Percentiles rank a stretch among this genome's conserved stretches.
Conservation (phyloP, 2,888 invertebrate genomes). For the Callosobruchus maculatus region DNA sequence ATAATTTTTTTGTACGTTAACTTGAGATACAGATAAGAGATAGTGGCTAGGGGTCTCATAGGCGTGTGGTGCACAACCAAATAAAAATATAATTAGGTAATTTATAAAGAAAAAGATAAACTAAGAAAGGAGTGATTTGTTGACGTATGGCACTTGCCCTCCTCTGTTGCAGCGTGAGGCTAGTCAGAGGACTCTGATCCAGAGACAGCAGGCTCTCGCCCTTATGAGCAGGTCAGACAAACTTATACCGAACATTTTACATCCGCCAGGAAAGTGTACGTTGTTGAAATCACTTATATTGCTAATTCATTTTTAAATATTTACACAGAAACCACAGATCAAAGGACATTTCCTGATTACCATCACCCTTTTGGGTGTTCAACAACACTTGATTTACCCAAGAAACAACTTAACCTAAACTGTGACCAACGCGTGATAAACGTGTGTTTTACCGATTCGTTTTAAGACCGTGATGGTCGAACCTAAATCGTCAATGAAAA, state of each 20-base stretch:
- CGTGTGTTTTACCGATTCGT: too few relatives aligned
- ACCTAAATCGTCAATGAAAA: too few relatives aligned
- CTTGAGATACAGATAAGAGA: background rate
- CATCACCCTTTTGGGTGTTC: too few relatives aligned
- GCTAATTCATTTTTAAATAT: too few relatives aligned
- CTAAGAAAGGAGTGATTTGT: background rate
- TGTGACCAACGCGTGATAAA: too few relatives aligned
- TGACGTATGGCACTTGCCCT: conserved; percentile 37
- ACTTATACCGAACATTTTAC: background rate
- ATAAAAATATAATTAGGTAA: background rate
- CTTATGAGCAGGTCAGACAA: conserved; percentile 79
- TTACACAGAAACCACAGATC: too few relatives aligned
- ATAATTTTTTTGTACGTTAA: too few relatives aligned
- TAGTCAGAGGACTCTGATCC: conserved; percentile 83
- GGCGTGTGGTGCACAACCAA: background rate
- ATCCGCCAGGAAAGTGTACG: conserved; percentile 29
- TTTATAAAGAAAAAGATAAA: background rate
- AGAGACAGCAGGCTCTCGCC: conserved; percentile 84
- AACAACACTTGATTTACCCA: too few relatives aligned
- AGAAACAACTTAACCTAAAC: too few relatives aligned
- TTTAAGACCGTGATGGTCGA: too few relatives aligned
- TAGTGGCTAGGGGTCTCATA: background rate
- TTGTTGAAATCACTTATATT: too few relatives aligned
- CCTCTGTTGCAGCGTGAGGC: conserved; percentile 73
- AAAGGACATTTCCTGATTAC: too few relatives aligned